Base-by-base conservation (phyloP, 2,888 invertebrate species). In the Tricholauxania praeusta region DNA sequence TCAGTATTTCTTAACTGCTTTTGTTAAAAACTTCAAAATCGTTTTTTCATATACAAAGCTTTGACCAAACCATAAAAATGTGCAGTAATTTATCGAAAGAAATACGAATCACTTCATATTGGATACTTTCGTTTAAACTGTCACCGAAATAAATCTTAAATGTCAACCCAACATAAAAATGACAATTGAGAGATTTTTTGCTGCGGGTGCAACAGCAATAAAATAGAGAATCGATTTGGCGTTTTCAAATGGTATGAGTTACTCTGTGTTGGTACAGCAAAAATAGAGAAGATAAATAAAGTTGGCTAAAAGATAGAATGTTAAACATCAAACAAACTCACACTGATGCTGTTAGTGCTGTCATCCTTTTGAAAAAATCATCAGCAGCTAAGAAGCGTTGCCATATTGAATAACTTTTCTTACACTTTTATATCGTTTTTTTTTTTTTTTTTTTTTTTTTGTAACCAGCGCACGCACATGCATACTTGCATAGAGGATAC, bases 81-180 rank as follows among this genome's bases (percentile, higher is more conserved):
- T 39, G 7, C 6, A 39, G 39, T 10, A 39, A 7, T 10, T 10
- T 19, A 2, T 57, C 57, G 17, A 19, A 14, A 12, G 6, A 12
- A 28, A 3, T 10, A 19, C 57, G 22, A 57, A 12, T 19, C 19
- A 22, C 5, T 22, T 22, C 32, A 62, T 62, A 62, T 62, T 17
- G 39, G 47, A 32, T 64, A 49, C 52, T 28, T 52, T 51, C 65
- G 52, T 32, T 52, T 15, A 65, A 65, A 52, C 52, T 19, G 60
- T 65, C 65, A 52, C 65, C 52, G 32, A 19, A 51, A 53, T 55
- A 66, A 39, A 66, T 53, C 66, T 52, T 15, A 39, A 53, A 66
- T 32, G 17, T 39, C 5, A 66, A 66, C 14, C 53, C 12, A 32
- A n/a, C 32, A 39, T 32, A 52, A 66, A 19, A 53, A 53, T 53